These are phyloP conservation scores for Enteromius unitaeniatus DNA, from an alignment of 2,797 vertebrate species.

Conservation along the genomic window DNA sequence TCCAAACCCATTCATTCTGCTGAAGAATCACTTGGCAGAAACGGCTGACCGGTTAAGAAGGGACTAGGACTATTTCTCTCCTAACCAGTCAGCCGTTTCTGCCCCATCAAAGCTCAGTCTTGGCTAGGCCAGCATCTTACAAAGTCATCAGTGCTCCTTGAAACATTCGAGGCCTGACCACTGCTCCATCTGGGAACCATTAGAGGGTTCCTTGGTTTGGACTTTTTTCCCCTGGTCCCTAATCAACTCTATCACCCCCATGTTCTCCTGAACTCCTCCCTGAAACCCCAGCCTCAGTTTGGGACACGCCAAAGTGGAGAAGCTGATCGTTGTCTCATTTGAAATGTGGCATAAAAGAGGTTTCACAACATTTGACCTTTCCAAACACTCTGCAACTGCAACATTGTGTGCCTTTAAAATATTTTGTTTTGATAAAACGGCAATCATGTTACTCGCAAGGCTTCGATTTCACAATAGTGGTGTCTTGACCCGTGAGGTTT, in stretches of 20 bases:
- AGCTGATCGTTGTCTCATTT: not conserved
- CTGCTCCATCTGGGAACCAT: conserved; percentile 77
- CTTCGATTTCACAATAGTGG: conserved; percentile 10
- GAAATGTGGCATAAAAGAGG: not conserved
- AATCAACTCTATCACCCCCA: conserved; percentile 33
- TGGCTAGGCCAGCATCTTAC: conserved; percentile 67
- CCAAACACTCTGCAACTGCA: not conserved
- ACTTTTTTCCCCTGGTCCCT: conserved; percentile 54
- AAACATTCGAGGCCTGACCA: conserved; percentile 67
- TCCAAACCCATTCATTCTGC: conserved; percentile 22
- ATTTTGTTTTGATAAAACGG: not conserved
- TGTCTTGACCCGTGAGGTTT: not conserved
- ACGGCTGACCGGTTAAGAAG: conserved; percentile 9
- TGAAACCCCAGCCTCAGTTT: conserved; percentile 20
- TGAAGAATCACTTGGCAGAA: conserved; percentile 29
- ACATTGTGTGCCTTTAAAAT: not conserved
- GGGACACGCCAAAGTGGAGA: conserved; percentile 15
- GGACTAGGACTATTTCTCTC: conserved; percentile 15
- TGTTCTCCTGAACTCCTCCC: conserved; percentile 22
- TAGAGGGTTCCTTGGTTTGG: conserved; percentile 67
- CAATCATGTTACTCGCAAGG: conserved; percentile 24
- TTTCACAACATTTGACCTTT: not conserved
- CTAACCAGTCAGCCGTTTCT: conserved; percentile 35
- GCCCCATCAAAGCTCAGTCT: conserved; percentile 63
- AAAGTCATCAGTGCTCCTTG: conserved; percentile 62